Conservation (phyloP, 2,113 vertebrate species). For the Nansenia antarctica region DNA sequence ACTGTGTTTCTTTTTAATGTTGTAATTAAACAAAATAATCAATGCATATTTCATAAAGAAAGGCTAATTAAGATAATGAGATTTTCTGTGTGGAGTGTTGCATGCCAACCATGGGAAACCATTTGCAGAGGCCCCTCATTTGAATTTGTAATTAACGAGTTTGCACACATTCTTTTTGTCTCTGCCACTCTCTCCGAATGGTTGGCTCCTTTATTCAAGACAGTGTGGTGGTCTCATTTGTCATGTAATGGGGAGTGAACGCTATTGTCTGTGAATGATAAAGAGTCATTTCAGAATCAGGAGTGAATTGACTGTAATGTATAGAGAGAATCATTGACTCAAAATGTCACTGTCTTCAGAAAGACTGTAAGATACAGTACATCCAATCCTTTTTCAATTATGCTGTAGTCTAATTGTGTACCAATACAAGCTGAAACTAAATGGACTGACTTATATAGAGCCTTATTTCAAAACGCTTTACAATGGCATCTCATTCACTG, state of each 20-base stretch:
- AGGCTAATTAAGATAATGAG: constrained; percentile 45
- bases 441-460: too few relatives aligned
- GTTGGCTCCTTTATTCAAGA: background rate
- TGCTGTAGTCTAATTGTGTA: background rate
- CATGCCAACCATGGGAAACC: constrained; percentile 23
- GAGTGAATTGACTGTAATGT: background rate
- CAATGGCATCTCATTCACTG: too few relatives aligned
- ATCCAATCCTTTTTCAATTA: background rate
- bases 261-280: background rate
- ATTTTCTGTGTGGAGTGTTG: constrained; percentile 30
- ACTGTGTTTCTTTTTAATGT: constrained; percentile 32
- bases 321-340: background rate
- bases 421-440: background rate
- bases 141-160: constrained; percentile 31
- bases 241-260: background rate
- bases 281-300: background rate
- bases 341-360: background rate
- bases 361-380: background rate
- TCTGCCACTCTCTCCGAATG: background rate
- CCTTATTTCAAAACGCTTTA: too few relatives aligned
- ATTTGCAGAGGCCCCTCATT: constrained; percentile 8
- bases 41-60: constrained; percentile 43
- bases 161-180: constrained; percentile 8
- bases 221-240: background rate
- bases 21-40: constrained; percentile 39